Percentiles rank a stretch among this genome's conserved stretches.
phyloP scores from a whole-genome alignment of 92 coral and sea anemone genomes.

The Palythoa grandis region DNA sequence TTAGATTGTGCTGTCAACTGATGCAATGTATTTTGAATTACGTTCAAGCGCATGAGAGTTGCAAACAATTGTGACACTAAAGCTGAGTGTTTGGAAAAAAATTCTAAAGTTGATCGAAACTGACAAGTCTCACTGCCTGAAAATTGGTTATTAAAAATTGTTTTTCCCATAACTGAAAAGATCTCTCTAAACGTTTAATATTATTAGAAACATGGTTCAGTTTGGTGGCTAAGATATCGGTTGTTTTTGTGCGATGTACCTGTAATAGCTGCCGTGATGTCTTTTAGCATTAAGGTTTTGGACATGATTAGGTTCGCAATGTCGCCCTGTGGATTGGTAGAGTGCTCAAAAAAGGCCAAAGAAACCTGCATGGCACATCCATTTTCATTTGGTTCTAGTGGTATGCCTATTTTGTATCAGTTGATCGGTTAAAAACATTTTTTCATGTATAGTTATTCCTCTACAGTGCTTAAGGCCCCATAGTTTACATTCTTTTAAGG shows the following conservation, averaged over 20 bases:
- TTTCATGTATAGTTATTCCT: slow-evolving; percentile 5
- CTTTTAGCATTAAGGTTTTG: neutral
- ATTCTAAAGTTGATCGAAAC: slow-evolving; percentile 13
- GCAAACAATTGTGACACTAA: slow-evolving; percentile 43
- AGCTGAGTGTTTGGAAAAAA: slow-evolving; percentile 44
- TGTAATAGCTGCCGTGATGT: slow-evolving; percentile 12
- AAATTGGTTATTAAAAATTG: slow-evolving; percentile 34
- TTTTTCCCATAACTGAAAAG: slow-evolving; percentile 40
- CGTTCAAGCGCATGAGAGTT: slow-evolving; percentile 25
- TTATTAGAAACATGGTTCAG: slow-evolving; percentile 2
- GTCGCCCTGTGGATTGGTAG: slow-evolving; percentile 7
- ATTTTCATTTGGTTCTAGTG: slow-evolving; percentile 17
- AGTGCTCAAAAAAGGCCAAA: slow-evolving; percentile 20
- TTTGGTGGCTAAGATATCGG: slow-evolving; percentile 48
- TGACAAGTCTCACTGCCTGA: slow-evolving; percentile 25
- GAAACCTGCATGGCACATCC: slow-evolving; percentile 47
- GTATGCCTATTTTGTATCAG: neutral
- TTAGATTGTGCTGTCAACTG: slow-evolving; percentile 17
- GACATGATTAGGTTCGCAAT: slow-evolving; percentile 9
- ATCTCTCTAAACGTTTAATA: slow-evolving; percentile 2
- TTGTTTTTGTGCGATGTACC: slow-evolving; percentile 28
- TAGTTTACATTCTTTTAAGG: slow-evolving; percentile 21
- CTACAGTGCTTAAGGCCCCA: slow-evolving; percentile 40
- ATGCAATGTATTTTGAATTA: slow-evolving; percentile 45
- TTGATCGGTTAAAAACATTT: slow-evolving; percentile 29